Evolutionary conservation across 2,888 invertebrate species (phyloP), one percentile per base, ranked within the genome.

Genomic region (Diabrotica balteata): DNA sequence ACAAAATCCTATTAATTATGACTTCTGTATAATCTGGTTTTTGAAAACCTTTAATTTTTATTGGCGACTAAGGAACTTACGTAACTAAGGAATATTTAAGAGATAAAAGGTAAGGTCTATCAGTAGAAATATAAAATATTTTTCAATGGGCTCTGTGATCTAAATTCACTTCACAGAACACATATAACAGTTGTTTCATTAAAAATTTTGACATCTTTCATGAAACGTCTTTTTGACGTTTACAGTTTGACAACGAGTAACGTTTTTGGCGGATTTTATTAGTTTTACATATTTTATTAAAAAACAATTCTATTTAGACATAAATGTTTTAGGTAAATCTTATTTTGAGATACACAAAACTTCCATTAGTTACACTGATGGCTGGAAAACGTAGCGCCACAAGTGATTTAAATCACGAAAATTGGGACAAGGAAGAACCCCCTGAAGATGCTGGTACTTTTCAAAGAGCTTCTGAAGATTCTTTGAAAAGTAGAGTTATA

Each of bases 381-480:
- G 87, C 92, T 75, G 82, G 84, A 60, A 96, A 96, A 85, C 88
- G 96, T 71, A 84, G 86, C 75, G 94, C 95, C 44, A 87, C 90
- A 7, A 87, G 87, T 32, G 91, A 94, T 66, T 83, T 96, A 72
- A 94, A 92, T 83, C 93, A 92, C 78, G 91, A 93, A 9, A 95
- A 95, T 81, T 95, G 95, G 95, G 90, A 95, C 80, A 85, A 89
- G 68, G 94, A 93, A 64, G 92, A 93, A 2, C 90, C 90, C 59
- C 86, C 87, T 0, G 93, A 94, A 80, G 91, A 94, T 76, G 89
- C 90, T 73, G 95, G 95, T 8, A 87, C 86, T 47, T 95, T 94
- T 81, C 85, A 86, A 75, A 82, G 84, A 75, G 90, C 90, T 11
- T 88, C 91, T 2, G 88, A 90, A 49, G 91, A 93, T 57, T 87